Conservation (phyloP, 2,797 vertebrate genomes). For the Enteromius fasciolatus region DNA sequence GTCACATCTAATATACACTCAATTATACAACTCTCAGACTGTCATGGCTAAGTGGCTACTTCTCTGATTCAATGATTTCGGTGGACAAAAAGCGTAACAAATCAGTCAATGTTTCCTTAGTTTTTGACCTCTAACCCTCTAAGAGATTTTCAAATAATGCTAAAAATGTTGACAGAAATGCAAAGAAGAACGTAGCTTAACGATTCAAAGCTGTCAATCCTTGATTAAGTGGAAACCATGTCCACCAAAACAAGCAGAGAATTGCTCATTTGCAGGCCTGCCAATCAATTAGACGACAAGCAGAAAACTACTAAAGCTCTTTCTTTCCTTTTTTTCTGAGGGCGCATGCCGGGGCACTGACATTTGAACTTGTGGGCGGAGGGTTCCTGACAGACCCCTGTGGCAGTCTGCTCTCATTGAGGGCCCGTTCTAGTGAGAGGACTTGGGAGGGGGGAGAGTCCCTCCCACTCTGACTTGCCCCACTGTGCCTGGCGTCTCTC, state of each 20-base stretch:
- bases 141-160: neutral
- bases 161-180: neutral
- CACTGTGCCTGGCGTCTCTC: conserved; percentile 70
- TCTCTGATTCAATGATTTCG: conserved; percentile 5
- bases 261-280: conserved; percentile 54
- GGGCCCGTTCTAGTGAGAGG: conserved; percentile 18
- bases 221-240: conserved; percentile 7
- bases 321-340: conserved; percentile 64
- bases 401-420: conserved; percentile 46
- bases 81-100: conserved; percentile 17
- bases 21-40: conserved; percentile 20
- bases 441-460: conserved; percentile 5
- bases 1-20: conserved; percentile 35
- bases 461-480: conserved; percentile 57
- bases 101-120: conserved; percentile 5
- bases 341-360: conserved; percentile 57
- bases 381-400: conserved; percentile 47
- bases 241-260: conserved; percentile 18
- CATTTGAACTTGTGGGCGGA: conserved; percentile 67
- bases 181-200: neutral
- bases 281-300: conserved; percentile 58
- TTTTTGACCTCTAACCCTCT: neutral
- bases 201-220: neutral
- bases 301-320: conserved; percentile 33
- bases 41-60: conserved; percentile 21